phyloP scores from a whole-genome alignment of 2,888 invertebrate genomes.

The Amblyjoppa fuscipennis region DNA sequence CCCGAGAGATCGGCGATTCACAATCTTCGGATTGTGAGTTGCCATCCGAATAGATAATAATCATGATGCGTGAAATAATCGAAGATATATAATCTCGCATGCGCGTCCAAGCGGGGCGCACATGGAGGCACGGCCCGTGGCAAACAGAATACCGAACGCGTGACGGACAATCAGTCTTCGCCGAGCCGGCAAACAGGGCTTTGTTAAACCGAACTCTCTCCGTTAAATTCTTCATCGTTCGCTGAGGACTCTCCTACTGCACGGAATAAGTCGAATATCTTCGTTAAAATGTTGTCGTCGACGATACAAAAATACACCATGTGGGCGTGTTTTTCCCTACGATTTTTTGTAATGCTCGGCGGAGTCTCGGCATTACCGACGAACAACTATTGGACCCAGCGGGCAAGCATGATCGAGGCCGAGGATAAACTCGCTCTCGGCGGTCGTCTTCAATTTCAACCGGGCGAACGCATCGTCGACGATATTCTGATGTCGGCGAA shows the following conservation, averaged over 20 bases:
- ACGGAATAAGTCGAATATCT: not conserved
- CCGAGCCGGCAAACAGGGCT: constrained; percentile 9
- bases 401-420: constrained; percentile 85
- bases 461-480: constrained; percentile 87
- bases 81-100: constrained; percentile 70
- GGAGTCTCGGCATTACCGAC: not conserved
- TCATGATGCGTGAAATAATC: constrained; percentile 6
- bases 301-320: not conserved
- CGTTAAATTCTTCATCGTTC: not conserved
- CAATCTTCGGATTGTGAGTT: too few species aligned
- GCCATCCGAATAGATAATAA: constrained; percentile 10
- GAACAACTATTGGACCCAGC: constrained; percentile 76
- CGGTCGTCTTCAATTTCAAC: constrained; percentile 85
- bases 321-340: not conserved
- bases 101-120: not conserved
- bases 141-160: not conserved
- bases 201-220: not conserved
- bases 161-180: not conserved
- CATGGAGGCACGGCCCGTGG: not conserved
- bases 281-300: not conserved
- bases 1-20: not conserved
- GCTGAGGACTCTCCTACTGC: not conserved
- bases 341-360: not conserved
- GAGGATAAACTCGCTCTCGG: constrained; percentile 86
- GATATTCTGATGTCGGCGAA: constrained; percentile 88